Evolutionary conservation across 2,113 vertebrate species (phyloP).

Genomic region (Gnathonemus echidnorhynchus): DNA sequence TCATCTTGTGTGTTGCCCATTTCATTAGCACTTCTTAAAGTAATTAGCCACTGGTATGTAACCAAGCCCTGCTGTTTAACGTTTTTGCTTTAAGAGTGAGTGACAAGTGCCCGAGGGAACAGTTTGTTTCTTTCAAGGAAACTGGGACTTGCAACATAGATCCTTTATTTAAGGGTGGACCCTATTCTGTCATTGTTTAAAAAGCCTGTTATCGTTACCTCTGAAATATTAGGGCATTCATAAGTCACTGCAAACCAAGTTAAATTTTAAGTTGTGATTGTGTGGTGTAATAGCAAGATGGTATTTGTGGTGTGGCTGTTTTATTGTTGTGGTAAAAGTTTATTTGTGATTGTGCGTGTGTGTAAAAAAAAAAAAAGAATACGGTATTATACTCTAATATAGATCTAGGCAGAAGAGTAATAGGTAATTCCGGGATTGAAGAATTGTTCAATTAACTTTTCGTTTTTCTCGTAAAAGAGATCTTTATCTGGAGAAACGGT

Average conservation of each 20-base stretch:
- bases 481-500: background rate
- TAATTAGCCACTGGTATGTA: background rate
- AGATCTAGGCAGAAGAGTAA: background rate
- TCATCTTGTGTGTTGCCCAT: background rate
- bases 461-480: constrained; percentile 11
- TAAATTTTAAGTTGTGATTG: background rate
- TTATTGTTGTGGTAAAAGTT: background rate
- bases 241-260: background rate
- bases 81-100: background rate
- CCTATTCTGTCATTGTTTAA: background rate
- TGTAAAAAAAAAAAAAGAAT: background rate
- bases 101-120: background rate
- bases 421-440: background rate
- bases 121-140: background rate
- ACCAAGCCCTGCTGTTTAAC: background rate
- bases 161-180: background rate
- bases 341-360: background rate
- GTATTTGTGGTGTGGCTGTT: background rate
- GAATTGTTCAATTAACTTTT: background rate
- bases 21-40: background rate
- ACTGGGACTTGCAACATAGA: background rate
- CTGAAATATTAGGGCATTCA: background rate
- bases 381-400: background rate
- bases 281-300: background rate
- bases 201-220: background rate